Base-by-base conservation (phyloP, 2,113 vertebrate genomes). In the Eolophus roseicapilla region DNA sequence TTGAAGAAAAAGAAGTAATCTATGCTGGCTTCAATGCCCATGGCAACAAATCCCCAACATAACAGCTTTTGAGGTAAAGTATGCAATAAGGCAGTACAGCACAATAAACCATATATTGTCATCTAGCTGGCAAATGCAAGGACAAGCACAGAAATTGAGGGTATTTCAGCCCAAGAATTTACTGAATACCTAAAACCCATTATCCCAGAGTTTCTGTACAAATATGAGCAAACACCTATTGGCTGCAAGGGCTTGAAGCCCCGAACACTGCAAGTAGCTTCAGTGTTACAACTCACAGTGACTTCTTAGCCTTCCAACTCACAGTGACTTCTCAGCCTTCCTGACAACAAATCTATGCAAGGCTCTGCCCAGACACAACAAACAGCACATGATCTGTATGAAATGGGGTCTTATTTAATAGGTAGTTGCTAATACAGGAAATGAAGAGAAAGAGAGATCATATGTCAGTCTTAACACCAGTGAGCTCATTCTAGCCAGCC, bases 341-440 rank as follows among this genome's bases (percentile, higher is more conserved):
- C 73, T 35, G 39, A 43, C 69, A 47, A 35, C 6, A 9, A 33
- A 70, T 28, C 25, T 13, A 2, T 28, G 27, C 2, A 52, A 43
- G 49, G 18, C 53, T 52, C 41, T 93, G 78, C 41, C 29, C 63
- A 64, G 52, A 46, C 2, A 1, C 21, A 2, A 1, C 10, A 73
- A 2, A 1, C 11, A 73, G 49, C 6, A 19, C 13, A 2, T 5
- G 15, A 6, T 17, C 47, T 57, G 0, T 57, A 41, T 13, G 24
- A 71, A 63, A 43, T 4, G 7, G 10, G 10, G 65, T 13, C 9
- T 20, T 68, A 50, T 33, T 29, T 53, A 50, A 63, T 2, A 49
- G 25, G 11, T 17, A 17, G 21, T 3, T 57, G 64, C 41, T 53
- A 35, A 59, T 41, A 62, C 49, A 37, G 33, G 33, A 59, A 68